Conservation (phyloP, 2,888 invertebrate genomes). For the Eupithecia subfuscata region DNA sequence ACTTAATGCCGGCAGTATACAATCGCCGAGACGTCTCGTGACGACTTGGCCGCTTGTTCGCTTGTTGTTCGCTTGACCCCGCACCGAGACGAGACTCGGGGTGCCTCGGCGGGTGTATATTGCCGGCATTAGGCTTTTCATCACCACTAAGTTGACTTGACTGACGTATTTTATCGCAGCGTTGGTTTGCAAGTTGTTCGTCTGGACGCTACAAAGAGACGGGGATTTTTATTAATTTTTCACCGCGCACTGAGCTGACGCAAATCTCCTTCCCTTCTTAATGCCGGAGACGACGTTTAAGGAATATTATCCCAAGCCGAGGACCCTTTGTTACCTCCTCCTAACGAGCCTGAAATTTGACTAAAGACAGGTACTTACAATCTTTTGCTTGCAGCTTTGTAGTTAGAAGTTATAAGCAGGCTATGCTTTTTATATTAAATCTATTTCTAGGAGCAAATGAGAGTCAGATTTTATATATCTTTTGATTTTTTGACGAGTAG, state of each 20-base stretch:
- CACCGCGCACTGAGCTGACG: conserved; percentile 40
- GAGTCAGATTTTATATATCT: too few species aligned
- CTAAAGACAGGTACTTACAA: conserved; percentile 7
- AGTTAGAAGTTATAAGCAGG: neutral
- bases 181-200: neutral
- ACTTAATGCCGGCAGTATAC: too few species aligned
- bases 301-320: conserved; percentile 46
- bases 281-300: conserved; percentile 49
- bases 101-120: neutral
- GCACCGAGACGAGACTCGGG: too few species aligned
- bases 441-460: too few species aligned
- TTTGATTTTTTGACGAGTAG: too few species aligned
- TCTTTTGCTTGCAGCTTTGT: neutral
- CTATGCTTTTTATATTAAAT: neutral
- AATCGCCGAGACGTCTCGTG: too few species aligned
- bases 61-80: neutral
- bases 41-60: neutral
- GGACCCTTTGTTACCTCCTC: conserved; percentile 43
- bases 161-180: neutral
- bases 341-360: conserved; percentile 9
- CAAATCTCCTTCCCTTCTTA: conserved; percentile 51
- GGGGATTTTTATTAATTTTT: conserved; percentile 41
- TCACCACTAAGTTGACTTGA: neutral
- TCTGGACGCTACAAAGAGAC: neutral
- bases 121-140: neutral